These are phyloP conservation scores for Dicrurus megarhynchus DNA, from an alignment of 2,113 vertebrate species.

Conservation along the genomic window DNA sequence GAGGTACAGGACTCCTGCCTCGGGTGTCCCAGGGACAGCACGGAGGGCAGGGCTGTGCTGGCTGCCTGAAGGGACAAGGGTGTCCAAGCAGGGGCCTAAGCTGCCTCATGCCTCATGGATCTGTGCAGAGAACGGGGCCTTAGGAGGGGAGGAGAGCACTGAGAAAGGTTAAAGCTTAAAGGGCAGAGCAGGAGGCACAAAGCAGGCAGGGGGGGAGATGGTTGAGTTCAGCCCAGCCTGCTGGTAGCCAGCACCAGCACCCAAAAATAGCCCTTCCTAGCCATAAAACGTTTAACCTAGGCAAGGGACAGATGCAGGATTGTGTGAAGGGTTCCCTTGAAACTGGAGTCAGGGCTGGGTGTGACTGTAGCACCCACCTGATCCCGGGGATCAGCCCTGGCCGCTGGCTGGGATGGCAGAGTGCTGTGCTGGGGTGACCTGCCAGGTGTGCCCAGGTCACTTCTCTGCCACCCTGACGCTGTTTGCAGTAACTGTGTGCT, in stretches of 20 bases:
- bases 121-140: neutral
- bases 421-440: neutral
- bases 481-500: neutral
- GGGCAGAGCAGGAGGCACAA: neutral
- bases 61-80: neutral
- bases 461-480: accelerated
- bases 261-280: neutral
- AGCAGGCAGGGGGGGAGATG: neutral
- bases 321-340: neutral
- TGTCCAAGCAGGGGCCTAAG: neutral
- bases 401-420: accelerated
- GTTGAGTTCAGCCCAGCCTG: neutral
- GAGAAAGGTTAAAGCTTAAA: neutral
- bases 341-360: neutral
- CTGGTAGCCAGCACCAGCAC: neutral
- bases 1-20: neutral
- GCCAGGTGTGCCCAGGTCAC: neutral
- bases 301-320: neutral
- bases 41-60: neutral
- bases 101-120: accelerated
- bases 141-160: neutral
- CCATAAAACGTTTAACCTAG: neutral
- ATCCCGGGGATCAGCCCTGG: neutral
- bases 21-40: neutral
- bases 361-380: neutral